Percentiles rank a stretch among this genome's conserved stretches.
These are phyloP conservation scores for Phalacrocorax brasilianus DNA, from an alignment of 2,113 vertebrate species.

Conservation along the genomic window DNA sequence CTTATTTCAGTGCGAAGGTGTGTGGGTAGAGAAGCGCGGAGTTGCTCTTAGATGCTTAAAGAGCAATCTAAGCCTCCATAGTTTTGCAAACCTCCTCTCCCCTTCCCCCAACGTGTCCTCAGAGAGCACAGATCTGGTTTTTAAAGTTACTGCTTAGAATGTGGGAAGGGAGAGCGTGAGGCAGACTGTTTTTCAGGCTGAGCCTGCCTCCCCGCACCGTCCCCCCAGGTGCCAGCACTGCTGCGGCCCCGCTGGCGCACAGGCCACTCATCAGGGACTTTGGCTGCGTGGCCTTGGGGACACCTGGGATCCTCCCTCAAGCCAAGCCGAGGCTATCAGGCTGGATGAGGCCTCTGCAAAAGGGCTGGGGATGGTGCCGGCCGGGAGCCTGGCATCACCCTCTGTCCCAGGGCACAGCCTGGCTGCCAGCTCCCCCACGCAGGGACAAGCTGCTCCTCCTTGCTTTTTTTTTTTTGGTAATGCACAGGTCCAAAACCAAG, in stretches of 20 bases:
- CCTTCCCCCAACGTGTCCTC: not conserved
- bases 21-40: not conserved
- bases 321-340: rapidly evolving
- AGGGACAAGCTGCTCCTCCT: not conserved
- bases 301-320: not conserved
- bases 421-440: not conserved
- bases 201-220: not conserved
- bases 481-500: not conserved
- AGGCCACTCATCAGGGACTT: rapidly evolving
- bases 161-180: not conserved
- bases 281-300: not conserved
- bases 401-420: not conserved
- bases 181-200: not conserved
- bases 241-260: rapidly evolving
- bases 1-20: not conserved
- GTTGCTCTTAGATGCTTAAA: not conserved
- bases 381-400: not conserved
- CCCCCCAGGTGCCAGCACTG: not conserved
- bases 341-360: not conserved
- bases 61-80: not conserved
- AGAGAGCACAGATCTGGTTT: not conserved
- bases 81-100: not conserved
- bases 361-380: not conserved
- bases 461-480: not conserved
- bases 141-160: not conserved